Conservation (phyloP, 1,140 invertebrate species). For the Orius laevigatus region DNA sequence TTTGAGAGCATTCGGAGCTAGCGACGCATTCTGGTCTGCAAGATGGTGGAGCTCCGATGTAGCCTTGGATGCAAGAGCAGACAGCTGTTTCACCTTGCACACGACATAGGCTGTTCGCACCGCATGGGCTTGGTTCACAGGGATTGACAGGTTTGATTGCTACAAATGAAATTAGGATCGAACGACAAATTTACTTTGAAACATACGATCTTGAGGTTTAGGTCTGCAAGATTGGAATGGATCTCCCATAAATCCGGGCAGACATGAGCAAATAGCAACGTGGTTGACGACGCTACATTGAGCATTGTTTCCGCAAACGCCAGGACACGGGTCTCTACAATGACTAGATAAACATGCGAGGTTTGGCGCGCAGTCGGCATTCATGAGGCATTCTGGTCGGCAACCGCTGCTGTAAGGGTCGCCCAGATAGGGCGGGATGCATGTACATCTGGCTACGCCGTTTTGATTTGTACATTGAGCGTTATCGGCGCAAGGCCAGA, state of each 20-base stretch:
- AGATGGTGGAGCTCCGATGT: conserved; percentile 53
- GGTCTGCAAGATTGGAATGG: conserved; percentile 60
- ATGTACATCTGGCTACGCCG: conserved; percentile 51
- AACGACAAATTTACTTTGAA: conserved; percentile 23
- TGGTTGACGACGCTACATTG: conserved; percentile 65
- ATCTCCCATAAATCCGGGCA: conserved; percentile 58
- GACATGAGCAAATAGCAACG: conserved; percentile 60
- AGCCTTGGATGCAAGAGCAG: conserved; percentile 60
- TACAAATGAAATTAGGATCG: conserved; percentile 22
- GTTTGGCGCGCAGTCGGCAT: conserved; percentile 60
- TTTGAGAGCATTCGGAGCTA: conserved; percentile 53
- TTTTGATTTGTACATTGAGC: conserved; percentile 53
- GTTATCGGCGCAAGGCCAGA: conserved; percentile 68
- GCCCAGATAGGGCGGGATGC: conserved; percentile 71
- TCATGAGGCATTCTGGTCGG: conserved; percentile 60
- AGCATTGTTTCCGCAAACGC: conserved; percentile 62
- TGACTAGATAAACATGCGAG: conserved; percentile 68
- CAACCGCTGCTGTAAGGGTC: conserved; percentile 31
- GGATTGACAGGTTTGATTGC: conserved; percentile 36
- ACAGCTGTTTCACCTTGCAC: conserved; percentile 46
- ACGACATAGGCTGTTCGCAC: conserved; percentile 60
- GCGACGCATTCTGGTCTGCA: conserved; percentile 66
- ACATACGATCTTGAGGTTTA: conserved; percentile 37
- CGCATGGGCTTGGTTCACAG: conserved; percentile 64
- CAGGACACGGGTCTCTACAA: conserved; percentile 71